Conservation (phyloP, 2,888 invertebrate genomes). For the Margaritifera margaritifera region DNA sequence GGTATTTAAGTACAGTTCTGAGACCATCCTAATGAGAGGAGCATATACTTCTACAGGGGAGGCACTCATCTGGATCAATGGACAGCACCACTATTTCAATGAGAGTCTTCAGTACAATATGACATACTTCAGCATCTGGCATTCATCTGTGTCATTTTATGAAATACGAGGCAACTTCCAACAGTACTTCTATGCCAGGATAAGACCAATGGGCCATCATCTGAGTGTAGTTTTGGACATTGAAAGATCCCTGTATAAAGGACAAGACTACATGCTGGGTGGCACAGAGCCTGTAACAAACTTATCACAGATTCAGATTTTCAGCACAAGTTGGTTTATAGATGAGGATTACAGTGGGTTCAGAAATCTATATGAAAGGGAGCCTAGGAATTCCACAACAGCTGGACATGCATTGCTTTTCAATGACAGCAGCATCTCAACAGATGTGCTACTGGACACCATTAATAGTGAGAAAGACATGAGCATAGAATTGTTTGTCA, state of each 20-base stretch:
- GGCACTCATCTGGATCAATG: conserved; percentile 30
- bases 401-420: conserved; percentile 27
- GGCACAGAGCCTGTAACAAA: conserved; percentile 8
- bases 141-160: conserved; percentile 10
- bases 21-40: conserved; percentile 32
- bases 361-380: conserved; percentile 14
- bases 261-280: conserved; percentile 15
- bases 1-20: conserved; percentile 15
- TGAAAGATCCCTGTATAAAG: conserved; percentile 14
- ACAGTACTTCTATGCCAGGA: conserved; percentile 3
- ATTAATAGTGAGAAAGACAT: conserved; percentile 27
- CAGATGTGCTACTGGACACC: conserved; percentile 14
- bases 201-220: conserved; percentile 14
- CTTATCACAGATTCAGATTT: conserved; percentile 2
- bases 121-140: conserved; percentile 3
- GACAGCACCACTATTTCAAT: conserved; percentile 12
- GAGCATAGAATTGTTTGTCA: conserved; percentile 33
- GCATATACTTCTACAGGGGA: conserved; percentile 17
- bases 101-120: neutral
- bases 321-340: conserved; percentile 19
- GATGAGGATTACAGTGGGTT: conserved; percentile 21
- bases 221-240: conserved; percentile 20
- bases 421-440: conserved; percentile 16
- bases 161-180: conserved; percentile 10
- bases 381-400: conserved; percentile 16